These are phyloP conservation scores for Pseudomyrmex cubaensis DNA, from an alignment of 1,140 invertebrate genomes.

Conservation along the genomic window DNA sequence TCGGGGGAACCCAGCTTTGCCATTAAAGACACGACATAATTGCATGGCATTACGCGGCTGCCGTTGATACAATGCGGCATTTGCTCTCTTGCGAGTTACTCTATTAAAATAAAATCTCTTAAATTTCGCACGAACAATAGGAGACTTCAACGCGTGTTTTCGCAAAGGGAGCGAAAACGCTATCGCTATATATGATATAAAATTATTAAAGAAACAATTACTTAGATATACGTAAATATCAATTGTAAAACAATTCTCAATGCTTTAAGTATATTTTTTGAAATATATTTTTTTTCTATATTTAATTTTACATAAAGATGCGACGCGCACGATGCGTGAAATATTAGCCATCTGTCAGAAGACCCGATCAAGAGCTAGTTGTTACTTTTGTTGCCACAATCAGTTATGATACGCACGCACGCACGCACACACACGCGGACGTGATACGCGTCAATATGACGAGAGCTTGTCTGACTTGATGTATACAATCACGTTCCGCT, in stretches of 20 bases:
- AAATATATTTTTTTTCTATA: no score
- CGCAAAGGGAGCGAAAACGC: no score
- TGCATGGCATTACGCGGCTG: constrained; percentile 21
- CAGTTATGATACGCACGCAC: neutral
- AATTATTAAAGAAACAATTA: no score
- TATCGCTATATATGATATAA: no score
- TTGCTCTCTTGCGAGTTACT: neutral
- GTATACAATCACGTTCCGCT: neutral
- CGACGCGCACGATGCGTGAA: neutral
- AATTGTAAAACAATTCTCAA: neutral
- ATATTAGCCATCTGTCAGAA: neutral
- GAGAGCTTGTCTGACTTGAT: neutral
- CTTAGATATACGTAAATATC: no score
- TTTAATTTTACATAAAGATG: neutral
- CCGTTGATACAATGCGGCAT: constrained; percentile 40
- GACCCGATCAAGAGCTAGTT: neutral
- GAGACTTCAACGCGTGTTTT: no score
- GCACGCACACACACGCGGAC: neutral
- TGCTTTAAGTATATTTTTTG: neutral
- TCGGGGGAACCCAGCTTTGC: neutral
- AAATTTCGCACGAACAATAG: no score
- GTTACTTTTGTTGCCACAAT: neutral
- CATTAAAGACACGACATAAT: constrained; percentile 33
- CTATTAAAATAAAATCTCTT: constrained; percentile 1
- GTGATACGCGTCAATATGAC: neutral